Evolutionary conservation across 2,888 invertebrate species (phyloP).

Genomic region (Agonum fuliginosum): DNA sequence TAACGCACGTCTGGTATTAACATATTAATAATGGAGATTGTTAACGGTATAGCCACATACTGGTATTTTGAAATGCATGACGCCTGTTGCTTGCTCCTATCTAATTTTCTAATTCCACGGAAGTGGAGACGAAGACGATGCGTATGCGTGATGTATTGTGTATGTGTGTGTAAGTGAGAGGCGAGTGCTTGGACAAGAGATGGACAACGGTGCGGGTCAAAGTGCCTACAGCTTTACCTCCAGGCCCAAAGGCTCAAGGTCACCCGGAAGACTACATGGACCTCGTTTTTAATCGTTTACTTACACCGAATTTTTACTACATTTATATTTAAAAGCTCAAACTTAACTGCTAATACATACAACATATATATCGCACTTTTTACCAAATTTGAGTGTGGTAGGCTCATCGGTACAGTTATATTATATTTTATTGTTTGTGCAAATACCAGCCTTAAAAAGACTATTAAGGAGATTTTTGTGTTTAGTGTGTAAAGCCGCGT

Average conservation of each 20-base stretch:
- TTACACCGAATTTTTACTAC: no score
- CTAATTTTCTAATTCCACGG: constrained; percentile 58
- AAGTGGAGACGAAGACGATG: constrained; percentile 10
- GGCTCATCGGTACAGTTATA: no score
- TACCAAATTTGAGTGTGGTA: no score
- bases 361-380: no score
- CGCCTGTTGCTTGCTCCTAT: constrained; percentile 55
- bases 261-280: constrained; percentile 70
- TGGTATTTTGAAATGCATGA: constrained; percentile 58
- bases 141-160: constrained; percentile 21
- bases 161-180: constrained; percentile 45
- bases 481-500: no score
- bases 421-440: no score
- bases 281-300: no score
- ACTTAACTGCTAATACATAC: no score
- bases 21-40: constrained; percentile 58
- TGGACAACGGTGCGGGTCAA: constrained; percentile 51
- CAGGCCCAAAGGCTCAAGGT: constrained; percentile 67
- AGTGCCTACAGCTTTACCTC: constrained; percentile 35
- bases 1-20: constrained; percentile 55
- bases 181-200: constrained; percentile 3
- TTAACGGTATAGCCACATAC: constrained; percentile 54
- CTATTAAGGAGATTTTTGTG: no score
- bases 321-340: no score
- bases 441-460: no score